Evolutionary conservation across 1,140 invertebrate genomes (phyloP).

Genomic region (Catajapyx aquilonaris): DNA sequence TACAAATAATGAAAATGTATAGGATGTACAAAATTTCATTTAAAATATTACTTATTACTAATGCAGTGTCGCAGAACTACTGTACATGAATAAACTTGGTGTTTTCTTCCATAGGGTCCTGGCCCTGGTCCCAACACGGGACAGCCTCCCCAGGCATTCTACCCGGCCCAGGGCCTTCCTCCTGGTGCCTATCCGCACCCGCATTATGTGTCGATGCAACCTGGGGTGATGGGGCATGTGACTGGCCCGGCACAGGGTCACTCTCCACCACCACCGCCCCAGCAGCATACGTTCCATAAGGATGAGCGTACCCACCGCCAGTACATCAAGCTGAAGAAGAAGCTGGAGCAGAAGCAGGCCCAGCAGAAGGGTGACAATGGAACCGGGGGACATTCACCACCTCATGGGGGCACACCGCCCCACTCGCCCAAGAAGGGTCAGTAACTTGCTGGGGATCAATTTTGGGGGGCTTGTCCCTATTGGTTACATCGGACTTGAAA

Average conservation of each 20-base stretch:
- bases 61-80: too few relatives aligned
- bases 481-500: too few relatives aligned
- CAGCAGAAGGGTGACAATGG: too few relatives aligned
- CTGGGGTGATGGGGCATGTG: slow-evolving; percentile 14
- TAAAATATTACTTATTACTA: too few relatives aligned
- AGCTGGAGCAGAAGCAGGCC: slow-evolving; percentile 42
- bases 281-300: slow-evolving; percentile 30
- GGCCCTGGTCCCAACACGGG: slow-evolving; percentile 33
- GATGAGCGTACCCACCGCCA: slow-evolving; percentile 54
- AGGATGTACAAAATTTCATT: too few relatives aligned
- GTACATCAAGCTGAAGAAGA: slow-evolving; percentile 47
- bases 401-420: slow-evolving; percentile 23
- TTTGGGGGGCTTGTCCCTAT: too few relatives aligned
- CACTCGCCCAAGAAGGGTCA: slow-evolving; percentile 33
- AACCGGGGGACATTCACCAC: slow-evolving; percentile 8
- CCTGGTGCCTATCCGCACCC: slow-evolving; percentile 29
- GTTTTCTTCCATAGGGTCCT: too few relatives aligned
- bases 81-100: too few relatives aligned
- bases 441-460: too few relatives aligned
- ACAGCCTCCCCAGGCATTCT: slow-evolving; percentile 35
- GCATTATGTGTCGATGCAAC: slow-evolving; percentile 25
- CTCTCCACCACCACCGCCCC: slow-evolving; percentile 29
- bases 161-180: slow-evolving; percentile 22
- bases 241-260: slow-evolving; percentile 15
- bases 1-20: too few relatives aligned